Conservation (phyloP, 2,113 vertebrate species). For the Gadus macrocephalus region DNA sequence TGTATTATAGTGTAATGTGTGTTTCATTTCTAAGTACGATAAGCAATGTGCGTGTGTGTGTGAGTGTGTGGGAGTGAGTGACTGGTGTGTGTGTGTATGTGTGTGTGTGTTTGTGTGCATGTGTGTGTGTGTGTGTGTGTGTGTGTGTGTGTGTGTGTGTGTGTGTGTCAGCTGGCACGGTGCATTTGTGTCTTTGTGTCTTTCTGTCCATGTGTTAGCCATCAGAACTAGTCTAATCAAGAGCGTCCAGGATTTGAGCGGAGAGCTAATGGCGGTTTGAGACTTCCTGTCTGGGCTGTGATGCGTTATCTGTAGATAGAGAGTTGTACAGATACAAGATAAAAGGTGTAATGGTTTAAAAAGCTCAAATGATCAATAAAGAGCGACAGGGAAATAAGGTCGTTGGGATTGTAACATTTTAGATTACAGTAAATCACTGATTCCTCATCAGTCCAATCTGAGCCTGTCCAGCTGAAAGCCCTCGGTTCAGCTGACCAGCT, state of each 20-base stretch:
- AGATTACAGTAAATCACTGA: too few relatives aligned
- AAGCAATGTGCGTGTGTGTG: neutral
- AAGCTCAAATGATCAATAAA: neutral
- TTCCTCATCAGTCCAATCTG: too few relatives aligned
- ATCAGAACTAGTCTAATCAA: constrained; percentile 58
- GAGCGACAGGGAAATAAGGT: constrained; percentile 13
- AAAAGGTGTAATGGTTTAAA: neutral
- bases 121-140: constrained; percentile 7
- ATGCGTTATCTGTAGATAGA: constrained; percentile 45
- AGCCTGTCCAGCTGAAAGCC: too few relatives aligned
- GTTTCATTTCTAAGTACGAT: too few relatives aligned
- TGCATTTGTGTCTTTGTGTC: neutral
- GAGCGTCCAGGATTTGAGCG: constrained; percentile 38
- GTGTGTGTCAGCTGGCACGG: constrained; percentile 7
- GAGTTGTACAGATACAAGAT: constrained; percentile 17
- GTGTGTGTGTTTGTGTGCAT: neutral
- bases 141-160: constrained; percentile 1
- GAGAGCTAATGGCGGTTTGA: constrained; percentile 49
- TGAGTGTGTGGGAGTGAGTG: constrained; percentile 3
- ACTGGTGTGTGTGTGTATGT: neutral
- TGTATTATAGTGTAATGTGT: too few relatives aligned
- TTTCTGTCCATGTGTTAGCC: constrained; percentile 8
- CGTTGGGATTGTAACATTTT: neutral
- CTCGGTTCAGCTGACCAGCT: too few relatives aligned
- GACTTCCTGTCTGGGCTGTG: constrained; percentile 45